Evolutionary conservation across 2,797 vertebrate species (phyloP).

Genomic region (Danio choprae): DNA sequence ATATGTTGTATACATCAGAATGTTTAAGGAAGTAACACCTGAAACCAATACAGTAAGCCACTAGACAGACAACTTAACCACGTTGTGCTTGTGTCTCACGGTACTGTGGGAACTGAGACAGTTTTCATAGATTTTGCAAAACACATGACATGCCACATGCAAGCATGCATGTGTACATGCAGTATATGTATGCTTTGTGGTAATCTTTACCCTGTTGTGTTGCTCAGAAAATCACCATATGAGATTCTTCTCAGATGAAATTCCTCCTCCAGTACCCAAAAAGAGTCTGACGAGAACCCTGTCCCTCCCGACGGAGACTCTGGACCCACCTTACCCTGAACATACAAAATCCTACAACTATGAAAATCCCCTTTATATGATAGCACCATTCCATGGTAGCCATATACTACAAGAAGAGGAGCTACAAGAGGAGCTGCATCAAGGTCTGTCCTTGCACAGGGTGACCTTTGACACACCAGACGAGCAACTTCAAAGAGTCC

Average conservation of each 20-base stretch:
- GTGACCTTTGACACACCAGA: slow-evolving; percentile 72
- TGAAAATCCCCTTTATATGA: slow-evolving; percentile 75
- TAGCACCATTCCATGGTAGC: slow-evolving; percentile 46
- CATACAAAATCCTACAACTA: slow-evolving; percentile 55
- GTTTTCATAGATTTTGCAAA: slow-evolving; percentile 11
- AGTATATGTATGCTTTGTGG: background rate
- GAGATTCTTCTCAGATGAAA: slow-evolving; percentile 73
- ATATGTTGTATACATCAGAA: slow-evolving; percentile 57
- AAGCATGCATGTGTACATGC: background rate
- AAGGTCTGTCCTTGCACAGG: slow-evolving; percentile 57
- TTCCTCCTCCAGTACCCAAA: slow-evolving; percentile 77
- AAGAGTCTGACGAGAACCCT: slow-evolving; percentile 72
- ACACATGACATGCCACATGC: background rate
- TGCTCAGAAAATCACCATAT: slow-evolving; percentile 57
- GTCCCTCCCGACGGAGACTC: slow-evolving; percentile 67
- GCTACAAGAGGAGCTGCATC: slow-evolving; percentile 29
- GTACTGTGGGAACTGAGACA: background rate
- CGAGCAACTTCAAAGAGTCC: slow-evolving; percentile 65
- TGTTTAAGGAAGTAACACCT: slow-evolving; percentile 69
- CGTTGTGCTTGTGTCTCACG: background rate
- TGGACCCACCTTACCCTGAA: slow-evolving; percentile 9
- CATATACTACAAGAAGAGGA: slow-evolving; percentile 32
- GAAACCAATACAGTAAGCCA: slow-evolving; percentile 54
- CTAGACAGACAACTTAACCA: slow-evolving; percentile 33
- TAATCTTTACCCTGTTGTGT: slow-evolving; percentile 54